Evolutionary conservation across 2,888 invertebrate genomes (phyloP), one percentile per base, ranked within the genome.

Genomic region (Shargacucullia verbasci): DNA sequence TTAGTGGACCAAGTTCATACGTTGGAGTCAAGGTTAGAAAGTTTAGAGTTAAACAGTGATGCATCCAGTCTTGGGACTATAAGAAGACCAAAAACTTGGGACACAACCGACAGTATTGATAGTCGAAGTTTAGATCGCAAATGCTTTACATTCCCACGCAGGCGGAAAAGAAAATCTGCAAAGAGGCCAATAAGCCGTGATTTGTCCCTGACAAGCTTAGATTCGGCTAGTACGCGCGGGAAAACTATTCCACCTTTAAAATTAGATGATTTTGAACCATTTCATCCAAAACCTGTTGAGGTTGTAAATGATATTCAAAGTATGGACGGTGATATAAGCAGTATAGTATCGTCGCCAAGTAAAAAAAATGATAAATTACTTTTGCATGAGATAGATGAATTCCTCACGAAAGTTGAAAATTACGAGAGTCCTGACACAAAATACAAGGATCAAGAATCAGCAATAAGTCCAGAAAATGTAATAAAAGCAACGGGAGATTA

Each of bases 1-100:
- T 95, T 96, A 39, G 95, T 95, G 44, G 94, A 92, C 73, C 94
- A 96, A 70, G 95, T 96, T 38, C 94, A 94, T 40, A 95, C 96
- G 61, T 94, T 97, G 34, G 95, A 95, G 81, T 90, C 94, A 44
- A 92, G 94, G 77, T 87, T 94, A 83, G 90, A 90, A 80, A 89
- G 82, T 58, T 86, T 94, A 47, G 94, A 92, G 81, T 79, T 90
- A 11, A 87, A 77, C 37, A 88, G 84, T 45, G 87, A 87, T 52
- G 80, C 84, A 20, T 87, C 90, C 0, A 87, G 84, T 64, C 49
- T 80, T 0, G 76, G 78, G 11, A 82, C 84, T 8, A 61, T 76
- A 58, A 75, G 80, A 1, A 73, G 61, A 20, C 81, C 76, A 45
- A 82, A 81, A 46, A 80, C 78, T 29, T 87, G 84, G 71, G 88